Conservation (phyloP, 2,797 vertebrate genomes). For the Centropyge bicolor region DNA sequence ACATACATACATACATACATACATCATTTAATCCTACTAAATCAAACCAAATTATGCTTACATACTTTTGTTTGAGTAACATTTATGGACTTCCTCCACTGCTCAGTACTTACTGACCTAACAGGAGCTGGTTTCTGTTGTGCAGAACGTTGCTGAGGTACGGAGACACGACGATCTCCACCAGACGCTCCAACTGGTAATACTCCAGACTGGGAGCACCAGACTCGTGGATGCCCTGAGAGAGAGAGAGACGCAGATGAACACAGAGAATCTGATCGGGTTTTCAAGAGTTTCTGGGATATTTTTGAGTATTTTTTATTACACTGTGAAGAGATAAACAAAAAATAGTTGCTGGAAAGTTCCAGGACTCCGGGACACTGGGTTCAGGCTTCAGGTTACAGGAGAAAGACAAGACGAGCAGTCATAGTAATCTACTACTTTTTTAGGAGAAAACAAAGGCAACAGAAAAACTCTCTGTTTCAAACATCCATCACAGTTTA, state of each 20-base stretch:
- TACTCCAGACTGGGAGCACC: conserved; percentile 88
- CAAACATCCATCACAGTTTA: background rate
- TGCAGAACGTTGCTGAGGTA: conserved; percentile 89
- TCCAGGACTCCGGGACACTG: no score
- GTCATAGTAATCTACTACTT: background rate
- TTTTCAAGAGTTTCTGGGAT: background rate
- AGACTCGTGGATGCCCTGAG: conserved; percentile 93
- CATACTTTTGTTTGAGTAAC: no score
- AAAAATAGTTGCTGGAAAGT: background rate
- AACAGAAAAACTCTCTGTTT: no score
- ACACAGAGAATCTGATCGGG: background rate
- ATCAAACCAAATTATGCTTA: no score
- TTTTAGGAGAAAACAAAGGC: no score
- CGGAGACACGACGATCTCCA: conserved; percentile 91
- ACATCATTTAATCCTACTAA: no score
- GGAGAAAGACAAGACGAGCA: no score
- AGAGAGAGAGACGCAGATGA: background rate
- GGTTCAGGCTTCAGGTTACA: no score
- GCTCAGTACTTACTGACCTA: conserved; percentile 78
- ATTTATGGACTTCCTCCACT: no score
- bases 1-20: no score
- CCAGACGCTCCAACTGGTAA: conserved; percentile 90
- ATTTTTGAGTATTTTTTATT: no score
- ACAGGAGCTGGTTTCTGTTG: conserved; percentile 64
- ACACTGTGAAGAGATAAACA: background rate